Evolutionary conservation across 2,797 vertebrate species (phyloP), one percentile per base, ranked within the genome.

Genomic region (Peromyscus aztecus): DNA sequence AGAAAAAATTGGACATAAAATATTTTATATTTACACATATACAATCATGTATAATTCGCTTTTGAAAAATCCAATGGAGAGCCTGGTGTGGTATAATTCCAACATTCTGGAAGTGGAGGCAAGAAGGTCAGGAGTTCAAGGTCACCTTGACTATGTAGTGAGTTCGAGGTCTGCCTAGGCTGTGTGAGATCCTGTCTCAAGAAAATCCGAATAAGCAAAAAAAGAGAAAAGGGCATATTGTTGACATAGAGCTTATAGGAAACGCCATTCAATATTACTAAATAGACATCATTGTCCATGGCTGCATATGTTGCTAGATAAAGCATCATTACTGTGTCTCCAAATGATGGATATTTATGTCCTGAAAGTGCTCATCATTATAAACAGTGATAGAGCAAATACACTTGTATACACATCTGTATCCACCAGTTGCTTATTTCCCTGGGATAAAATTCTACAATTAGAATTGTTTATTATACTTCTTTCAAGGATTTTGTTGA

Each of bases 401-500:
- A 85, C 23, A 37, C 27, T 87, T 61, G 14, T n/a, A n/a, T 23
- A n/a, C 34, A 10, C 12, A 49, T 65, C 46, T 95, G 52, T 93
- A 92, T 78, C 78, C 73, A 69, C 80, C 73, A 71, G 24, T 23
- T 91, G 17, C 34, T 91, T 16, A 59, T 88, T 94, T 76, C 46
- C 49, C 11, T 34, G 73, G 13, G 82, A 86, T 83, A 81, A 94
- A 95, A 92, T 83, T 92, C 73, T 89, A 94, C 40, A 95, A 73
- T 16, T 94, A 63, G 29, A 92, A 91, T 73, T 92, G 34, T 73
- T 91, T 37, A 61, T 24, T 83, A 2, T 81, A 59, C 2, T 91
- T 67, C 65, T 75, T 65, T 83, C 55, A 55, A 65, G 14, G 57
- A 49, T 27, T 89, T 89, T 65, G 55, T 31, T 65, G 57, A 49